Evolutionary conservation across 2,113 vertebrate genomes (phyloP).

Genomic region (Burhinus oedicnemus): DNA sequence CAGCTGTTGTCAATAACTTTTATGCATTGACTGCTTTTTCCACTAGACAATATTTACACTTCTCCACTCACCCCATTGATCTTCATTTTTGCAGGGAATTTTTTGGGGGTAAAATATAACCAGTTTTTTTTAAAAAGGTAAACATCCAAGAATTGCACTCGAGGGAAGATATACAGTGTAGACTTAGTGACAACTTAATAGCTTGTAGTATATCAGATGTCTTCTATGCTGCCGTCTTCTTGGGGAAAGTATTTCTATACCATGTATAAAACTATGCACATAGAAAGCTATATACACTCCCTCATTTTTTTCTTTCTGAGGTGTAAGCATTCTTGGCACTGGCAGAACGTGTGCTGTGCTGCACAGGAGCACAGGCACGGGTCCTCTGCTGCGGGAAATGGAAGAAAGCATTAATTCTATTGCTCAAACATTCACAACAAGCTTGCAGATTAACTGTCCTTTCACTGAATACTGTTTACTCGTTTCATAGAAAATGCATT

Average conservation of each 20-base stretch:
- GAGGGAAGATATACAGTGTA: constrained; percentile 30
- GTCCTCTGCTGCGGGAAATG: constrained; percentile 1
- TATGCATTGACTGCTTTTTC: constrained; percentile 55
- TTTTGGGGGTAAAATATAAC: constrained; percentile 52
- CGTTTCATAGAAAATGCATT: neutral
- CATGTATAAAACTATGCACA: neutral
- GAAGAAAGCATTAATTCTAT: constrained; percentile 7
- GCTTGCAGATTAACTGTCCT: constrained; percentile 41
- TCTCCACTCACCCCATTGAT: constrained; percentile 39
- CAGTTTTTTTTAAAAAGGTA: constrained; percentile 10
- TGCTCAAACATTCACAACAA: constrained; percentile 4
- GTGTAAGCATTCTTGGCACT: neutral
- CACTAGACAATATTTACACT: constrained; percentile 42
- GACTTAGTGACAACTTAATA: constrained; percentile 61
- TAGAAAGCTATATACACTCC: neutral
- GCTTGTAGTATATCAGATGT: constrained; percentile 56
- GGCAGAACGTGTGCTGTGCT: neutral
- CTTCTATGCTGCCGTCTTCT: constrained; percentile 47
- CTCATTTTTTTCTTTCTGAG: neutral
- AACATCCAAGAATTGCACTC: constrained; percentile 53
- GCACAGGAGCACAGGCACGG: neutral
- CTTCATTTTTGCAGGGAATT: constrained; percentile 58
- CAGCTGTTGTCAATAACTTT: constrained; percentile 56
- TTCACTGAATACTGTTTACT: constrained; percentile 39
- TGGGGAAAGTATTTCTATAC: constrained; percentile 22